A percentile compares a stretch with the other conserved stretches of the same genome.
phyloP scores from a whole-genome alignment of 2,113 vertebrate species.

The Siphamia tubifer region DNA sequence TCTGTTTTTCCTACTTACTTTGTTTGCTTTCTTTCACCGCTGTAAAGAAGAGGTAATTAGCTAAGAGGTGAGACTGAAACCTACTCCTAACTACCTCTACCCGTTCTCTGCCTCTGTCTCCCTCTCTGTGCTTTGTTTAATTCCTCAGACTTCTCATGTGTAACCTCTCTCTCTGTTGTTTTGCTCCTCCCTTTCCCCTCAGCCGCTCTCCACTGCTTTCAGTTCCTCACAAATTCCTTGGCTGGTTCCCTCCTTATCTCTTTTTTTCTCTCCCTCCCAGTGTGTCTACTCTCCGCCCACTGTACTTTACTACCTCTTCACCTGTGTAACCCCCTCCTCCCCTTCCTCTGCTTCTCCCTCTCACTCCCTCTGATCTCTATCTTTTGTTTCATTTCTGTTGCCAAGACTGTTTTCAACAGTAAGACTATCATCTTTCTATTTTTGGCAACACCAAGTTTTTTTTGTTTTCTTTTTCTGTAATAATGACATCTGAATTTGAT shows the following conservation, averaged over 20 bases:
- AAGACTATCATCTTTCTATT: conserved; percentile 7
- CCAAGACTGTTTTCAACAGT: conserved; percentile 10
- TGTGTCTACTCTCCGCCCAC: conserved; percentile 39
- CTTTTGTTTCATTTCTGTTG: conserved; percentile 8
- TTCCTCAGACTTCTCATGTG: conserved; percentile 44
- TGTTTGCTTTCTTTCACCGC: conserved; percentile 27
- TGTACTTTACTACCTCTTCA: conserved; percentile 51
- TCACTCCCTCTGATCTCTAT: conserved; percentile 35
- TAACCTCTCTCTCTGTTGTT: conserved; percentile 47
- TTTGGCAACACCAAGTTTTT: conserved; percentile 8
- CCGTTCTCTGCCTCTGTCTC: conserved; percentile 23
- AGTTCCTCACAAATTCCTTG: conserved; percentile 67
- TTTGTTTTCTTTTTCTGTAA: no score
- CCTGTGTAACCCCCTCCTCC: conserved; percentile 27
- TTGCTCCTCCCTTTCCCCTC: conserved; percentile 67
- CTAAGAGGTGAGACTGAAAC: conserved; percentile 19
- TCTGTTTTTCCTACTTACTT: conserved; percentile 8
- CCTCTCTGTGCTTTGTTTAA: conserved; percentile 35
- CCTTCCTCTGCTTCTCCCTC: neutral
- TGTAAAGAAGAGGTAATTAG: conserved; percentile 26
- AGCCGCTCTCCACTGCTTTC: conserved; percentile 44
- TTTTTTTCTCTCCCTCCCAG: conserved; percentile 18
- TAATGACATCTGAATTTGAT: conserved; percentile 3
- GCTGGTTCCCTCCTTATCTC: conserved; percentile 49
- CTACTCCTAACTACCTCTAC: conserved; percentile 17